Evolutionary conservation across 2,113 vertebrate genomes (phyloP), one percentile per base, ranked within the genome.

Genomic region (Typhlomys cinereus): DNA sequence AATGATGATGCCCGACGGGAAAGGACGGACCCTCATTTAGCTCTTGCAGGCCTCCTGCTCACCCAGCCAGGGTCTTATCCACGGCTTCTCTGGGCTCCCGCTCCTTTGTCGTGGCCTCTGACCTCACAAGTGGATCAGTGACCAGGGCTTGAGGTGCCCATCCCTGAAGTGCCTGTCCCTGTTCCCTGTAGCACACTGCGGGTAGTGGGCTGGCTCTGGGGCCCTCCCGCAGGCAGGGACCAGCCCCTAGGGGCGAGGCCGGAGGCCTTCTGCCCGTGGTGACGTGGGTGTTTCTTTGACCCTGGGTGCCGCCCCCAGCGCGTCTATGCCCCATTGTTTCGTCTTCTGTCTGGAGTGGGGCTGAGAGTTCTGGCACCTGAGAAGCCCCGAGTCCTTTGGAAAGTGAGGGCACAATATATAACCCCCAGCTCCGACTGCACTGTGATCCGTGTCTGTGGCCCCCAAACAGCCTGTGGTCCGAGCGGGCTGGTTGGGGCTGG

Each of bases 11-110:
- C 14, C 57, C 15, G 27, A 6, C 5, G 74, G 81, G 52, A 80
- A 89, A 89, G 36, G 88, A 96, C 97, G 88, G 80, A 39, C 95
- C 95, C 96, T 95, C 57, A 21, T 94, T 96, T 94, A 89, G 50
- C 66, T 85, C 64, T 88, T 61, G 85, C 61, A 84, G 29, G 59
- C 79, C 88, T 92, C 95, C 69, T 39, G 12, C 54, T 74, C 27
- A 54, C 1, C 0, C 21, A 41, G 20, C 9, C 83, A 70, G 92
- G 46, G 69, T 93, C 95, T 96, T 70, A 18, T 13, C 2, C 15
- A 13, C 66, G 0, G 39, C 39, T 11, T 41, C 70, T n/a, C 0
- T 0, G 1, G 23, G n/a, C 34, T 64, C 25, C 25, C 2, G 31
- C 20, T 25, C 27, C 13, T 13, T 27, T 75, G 7, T 18, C 25